Evolutionary conservation across 2,888 invertebrate genomes (phyloP).

Genomic region (Perithous albicinctus): DNA sequence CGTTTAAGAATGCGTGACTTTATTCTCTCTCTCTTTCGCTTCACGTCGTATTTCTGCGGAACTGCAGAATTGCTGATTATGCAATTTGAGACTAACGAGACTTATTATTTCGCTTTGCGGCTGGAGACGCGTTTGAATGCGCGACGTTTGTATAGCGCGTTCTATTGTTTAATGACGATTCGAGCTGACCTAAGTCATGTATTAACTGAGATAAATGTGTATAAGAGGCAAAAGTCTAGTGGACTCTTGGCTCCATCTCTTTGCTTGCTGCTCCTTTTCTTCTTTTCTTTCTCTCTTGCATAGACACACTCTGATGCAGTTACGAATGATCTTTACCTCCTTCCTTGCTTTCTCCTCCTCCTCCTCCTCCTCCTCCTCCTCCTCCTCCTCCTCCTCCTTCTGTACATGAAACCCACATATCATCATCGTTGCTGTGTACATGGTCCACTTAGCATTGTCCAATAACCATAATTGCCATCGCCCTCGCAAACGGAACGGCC

Average conservation of each 20-base stretch:
- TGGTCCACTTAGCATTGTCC: constrained; percentile 73
- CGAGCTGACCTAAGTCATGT: constrained; percentile 47
- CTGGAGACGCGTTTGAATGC: background rate
- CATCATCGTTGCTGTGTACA: constrained; percentile 65
- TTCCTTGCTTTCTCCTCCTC: too few species aligned
- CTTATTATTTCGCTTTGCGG: constrained; percentile 60
- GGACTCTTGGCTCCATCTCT: constrained; percentile 32
- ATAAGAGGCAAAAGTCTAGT: constrained; percentile 8
- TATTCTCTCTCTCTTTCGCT: constrained; percentile 43
- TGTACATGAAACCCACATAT: constrained; percentile 65
- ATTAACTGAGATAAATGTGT: constrained; percentile 38
- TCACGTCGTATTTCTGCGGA: constrained; percentile 5
- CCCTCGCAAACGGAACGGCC: constrained; percentile 64
- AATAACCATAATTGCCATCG: constrained; percentile 71
- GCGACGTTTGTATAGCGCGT: background rate
- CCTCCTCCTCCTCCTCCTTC: background rate
- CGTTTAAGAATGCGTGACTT: constrained; percentile 55
- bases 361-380: too few species aligned
- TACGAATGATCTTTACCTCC: too few species aligned
- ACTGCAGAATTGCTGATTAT: constrained; percentile 63
- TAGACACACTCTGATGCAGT: too few species aligned
- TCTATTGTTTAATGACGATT: constrained; percentile 66
- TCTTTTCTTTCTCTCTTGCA: constrained; percentile 30
- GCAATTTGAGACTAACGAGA: constrained; percentile 68
- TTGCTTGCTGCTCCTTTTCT: constrained; percentile 37